phyloP scores from a whole-genome alignment of 1,140 invertebrate species.

The Apis mellifera region Amel_HAv3.1 CM009940.2:8643001-8643500 shows the following conservation, averaged over 20 bases:
- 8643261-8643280: conserved; percentile 9
- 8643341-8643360: too few relatives aligned
- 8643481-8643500: neutral
- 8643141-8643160: conserved; percentile 25
- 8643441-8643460: neutral
- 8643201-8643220: neutral
- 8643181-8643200: conserved; percentile 38
- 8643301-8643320: too few relatives aligned
- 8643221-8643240: conserved; percentile 29
- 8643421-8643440: neutral
- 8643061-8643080: conserved; percentile 12
- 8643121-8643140: conserved; percentile 51
- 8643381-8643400: too few relatives aligned
- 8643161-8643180: conserved; percentile 25
- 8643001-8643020: conserved; percentile 30
- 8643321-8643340: neutral
- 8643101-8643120: conserved; percentile 21
- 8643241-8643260: conserved; percentile 19
- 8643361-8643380: neutral
- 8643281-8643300: neutral
- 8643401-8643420: too few relatives aligned
- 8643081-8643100: conserved; percentile 35
- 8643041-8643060: conserved; percentile 39
- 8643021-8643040: conserved; percentile 40
- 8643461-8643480: conserved; percentile 3